These are phyloP conservation scores for Amblyjoppa fuscipennis DNA, from an alignment of 2,888 invertebrate species.

Conservation along the genomic window DNA sequence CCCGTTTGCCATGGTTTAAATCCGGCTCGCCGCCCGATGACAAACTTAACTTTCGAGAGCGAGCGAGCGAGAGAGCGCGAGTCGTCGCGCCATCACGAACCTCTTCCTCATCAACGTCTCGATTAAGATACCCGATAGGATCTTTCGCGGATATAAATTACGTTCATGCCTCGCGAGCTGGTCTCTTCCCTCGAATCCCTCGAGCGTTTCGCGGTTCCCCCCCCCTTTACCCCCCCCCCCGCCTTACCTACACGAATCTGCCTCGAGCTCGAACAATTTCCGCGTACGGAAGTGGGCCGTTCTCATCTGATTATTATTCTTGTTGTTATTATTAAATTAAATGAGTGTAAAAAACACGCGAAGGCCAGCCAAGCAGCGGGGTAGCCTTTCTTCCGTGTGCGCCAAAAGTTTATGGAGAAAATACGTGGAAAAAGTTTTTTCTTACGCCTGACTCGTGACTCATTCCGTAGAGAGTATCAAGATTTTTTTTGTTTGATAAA, in stretches of 20 bases:
- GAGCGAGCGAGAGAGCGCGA: not conserved
- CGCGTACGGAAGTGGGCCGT: slow-evolving; percentile 31
- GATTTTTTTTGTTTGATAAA: no score
- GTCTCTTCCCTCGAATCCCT: slow-evolving; percentile 6
- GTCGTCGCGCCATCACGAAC: slow-evolving; percentile 2
- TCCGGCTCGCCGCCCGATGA: slow-evolving; percentile 24
- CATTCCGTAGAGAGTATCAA: no score
- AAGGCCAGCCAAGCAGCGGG: slow-evolving; percentile 16
- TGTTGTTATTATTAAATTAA: slow-evolving; percentile 30
- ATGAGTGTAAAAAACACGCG: slow-evolving; percentile 32
- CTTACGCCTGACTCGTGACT: no score
- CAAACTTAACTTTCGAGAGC: slow-evolving; percentile 21
- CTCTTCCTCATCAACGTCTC: slow-evolving; percentile 9
- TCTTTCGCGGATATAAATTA: slow-evolving; percentile 15
- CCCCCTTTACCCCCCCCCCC: not conserved
- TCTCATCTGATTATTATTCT: slow-evolving; percentile 32
- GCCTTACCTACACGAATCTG: slow-evolving; percentile 9
- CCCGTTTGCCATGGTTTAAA: slow-evolving; percentile 14
- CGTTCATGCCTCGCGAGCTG: not conserved
- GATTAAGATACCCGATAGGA: slow-evolving; percentile 29
- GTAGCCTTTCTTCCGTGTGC: not conserved
- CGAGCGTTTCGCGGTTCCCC: not conserved
- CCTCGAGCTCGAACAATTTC: slow-evolving; percentile 19
- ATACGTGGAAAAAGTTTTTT: slow-evolving; percentile 15
- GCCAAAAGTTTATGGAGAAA: slow-evolving; percentile 26